Conservation (phyloP, 2,797 vertebrate species). For the Chaetophractus vellerosus region DNA sequence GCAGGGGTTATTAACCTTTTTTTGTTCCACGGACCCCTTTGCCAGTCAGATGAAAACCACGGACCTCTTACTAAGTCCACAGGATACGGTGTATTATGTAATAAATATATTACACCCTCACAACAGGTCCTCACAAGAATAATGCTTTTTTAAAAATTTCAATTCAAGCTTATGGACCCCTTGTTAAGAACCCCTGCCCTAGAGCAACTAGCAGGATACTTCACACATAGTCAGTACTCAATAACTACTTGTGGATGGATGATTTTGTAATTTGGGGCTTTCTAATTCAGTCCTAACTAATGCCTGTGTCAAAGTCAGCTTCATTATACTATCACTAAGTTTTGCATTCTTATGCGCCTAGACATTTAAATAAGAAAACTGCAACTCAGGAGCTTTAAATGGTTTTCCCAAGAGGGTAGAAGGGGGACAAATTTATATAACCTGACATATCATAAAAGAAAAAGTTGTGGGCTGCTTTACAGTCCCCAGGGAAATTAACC, state of each 20-base stretch:
- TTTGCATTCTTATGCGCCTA: constrained; percentile 27
- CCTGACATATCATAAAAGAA: neutral
- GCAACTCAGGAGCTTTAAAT: neutral
- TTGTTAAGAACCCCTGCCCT: too few species aligned
- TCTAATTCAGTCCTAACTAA: constrained; percentile 48
- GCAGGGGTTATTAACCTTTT: neutral
- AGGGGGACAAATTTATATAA: constrained; percentile 51
- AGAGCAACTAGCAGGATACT: neutral
- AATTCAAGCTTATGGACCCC: too few species aligned
- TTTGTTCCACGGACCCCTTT: too few species aligned
- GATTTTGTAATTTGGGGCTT: constrained; percentile 24
- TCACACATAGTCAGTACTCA: neutral
- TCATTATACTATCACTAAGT: constrained; percentile 46
- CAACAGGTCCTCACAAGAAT: too few species aligned
- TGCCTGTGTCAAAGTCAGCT: neutral
- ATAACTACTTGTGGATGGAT: neutral
- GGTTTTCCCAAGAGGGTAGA: constrained; percentile 1
- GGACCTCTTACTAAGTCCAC: too few species aligned
- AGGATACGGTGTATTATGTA: too few species aligned
- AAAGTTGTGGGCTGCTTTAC: neutral
- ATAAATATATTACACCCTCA: too few species aligned
- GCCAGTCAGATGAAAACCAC: too few species aligned
- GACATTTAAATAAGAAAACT: neutral
- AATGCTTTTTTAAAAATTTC: too few species aligned
- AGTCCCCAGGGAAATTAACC: neutral